Evolutionary conservation across 2,113 vertebrate species (phyloP).

Genomic region (Odocoileus hemionus): DNA sequence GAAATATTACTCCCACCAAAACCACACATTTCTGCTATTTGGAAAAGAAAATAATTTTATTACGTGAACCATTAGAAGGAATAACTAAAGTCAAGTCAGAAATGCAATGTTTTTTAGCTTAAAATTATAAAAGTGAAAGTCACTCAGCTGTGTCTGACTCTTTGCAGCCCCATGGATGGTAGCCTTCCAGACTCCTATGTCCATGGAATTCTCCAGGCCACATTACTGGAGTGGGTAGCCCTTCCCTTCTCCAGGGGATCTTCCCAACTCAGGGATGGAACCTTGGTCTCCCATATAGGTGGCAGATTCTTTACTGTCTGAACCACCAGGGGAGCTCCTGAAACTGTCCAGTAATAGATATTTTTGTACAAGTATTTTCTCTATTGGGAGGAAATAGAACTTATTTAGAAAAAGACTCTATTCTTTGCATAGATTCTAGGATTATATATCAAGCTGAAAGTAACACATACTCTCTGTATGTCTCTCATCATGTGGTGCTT

Average conservation of each 20-base stretch:
- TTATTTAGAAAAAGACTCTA: neutral
- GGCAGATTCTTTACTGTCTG: neutral
- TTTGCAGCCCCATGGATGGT: neutral
- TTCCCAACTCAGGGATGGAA: neutral
- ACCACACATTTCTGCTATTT: neutral
- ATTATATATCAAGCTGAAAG: neutral
- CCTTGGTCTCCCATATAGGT: neutral
- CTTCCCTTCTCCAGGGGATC: neutral
- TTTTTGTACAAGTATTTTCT: neutral
- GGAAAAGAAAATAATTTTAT: neutral
- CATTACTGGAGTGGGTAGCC: neutral
- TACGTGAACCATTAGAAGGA: neutral
- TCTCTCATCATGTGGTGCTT: neutral
- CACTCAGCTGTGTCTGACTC: rapidly evolving
- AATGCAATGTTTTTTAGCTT: neutral
- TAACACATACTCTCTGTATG: rapidly evolving
- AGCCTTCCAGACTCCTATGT: neutral
- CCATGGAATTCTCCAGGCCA: neutral
- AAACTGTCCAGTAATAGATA: neutral
- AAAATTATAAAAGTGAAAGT: neutral
- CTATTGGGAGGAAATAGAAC: neutral
- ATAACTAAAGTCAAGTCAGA: neutral
- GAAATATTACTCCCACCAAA: neutral
- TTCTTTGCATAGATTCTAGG: neutral
- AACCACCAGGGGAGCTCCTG: neutral